Evolutionary conservation across 2,888 invertebrate species (phyloP).

Genomic region (Steinernema scapterisci): DNA sequence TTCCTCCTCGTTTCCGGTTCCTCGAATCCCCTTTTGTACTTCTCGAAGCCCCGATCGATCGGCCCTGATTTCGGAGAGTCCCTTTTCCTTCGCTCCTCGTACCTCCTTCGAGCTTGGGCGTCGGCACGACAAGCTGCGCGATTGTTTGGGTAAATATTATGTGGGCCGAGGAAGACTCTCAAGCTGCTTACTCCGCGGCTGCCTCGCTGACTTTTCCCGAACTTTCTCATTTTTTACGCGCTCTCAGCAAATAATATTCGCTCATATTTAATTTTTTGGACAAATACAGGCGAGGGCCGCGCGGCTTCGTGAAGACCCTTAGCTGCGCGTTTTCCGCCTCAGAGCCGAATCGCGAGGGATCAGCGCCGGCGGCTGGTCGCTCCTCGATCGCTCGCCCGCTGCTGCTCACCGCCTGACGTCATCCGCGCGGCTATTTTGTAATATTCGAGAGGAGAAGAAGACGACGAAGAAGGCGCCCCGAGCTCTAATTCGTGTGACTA

Average conservation of each 20-base stretch:
- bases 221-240: conserved; percentile 10
- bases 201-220: neutral
- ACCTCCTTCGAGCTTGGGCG: conserved; percentile 13
- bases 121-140: conserved; percentile 25
- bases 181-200: neutral
- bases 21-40: neutral
- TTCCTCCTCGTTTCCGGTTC: neutral
- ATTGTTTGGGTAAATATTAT: conserved; percentile 27
- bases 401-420: conserved; percentile 2
- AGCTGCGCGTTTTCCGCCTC: neutral
- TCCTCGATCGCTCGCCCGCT: neutral
- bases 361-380: conserved; percentile 7
- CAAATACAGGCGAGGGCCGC: conserved; percentile 15
- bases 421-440: conserved; percentile 31
- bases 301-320: neutral
- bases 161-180: neutral
- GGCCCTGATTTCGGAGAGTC: neutral
- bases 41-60: neutral
- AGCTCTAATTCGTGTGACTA: conserved; percentile 7
- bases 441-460: conserved; percentile 23
- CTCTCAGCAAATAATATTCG: conserved; percentile 30
- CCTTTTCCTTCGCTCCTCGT: neutral
- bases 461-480: conserved; percentile 10
- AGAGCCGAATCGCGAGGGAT: neutral
- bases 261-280: conserved; percentile 33